These are phyloP conservation scores for Tetragonula clypearis DNA, from an alignment of 1,140 invertebrate species.

Conservation along the genomic window DNA sequence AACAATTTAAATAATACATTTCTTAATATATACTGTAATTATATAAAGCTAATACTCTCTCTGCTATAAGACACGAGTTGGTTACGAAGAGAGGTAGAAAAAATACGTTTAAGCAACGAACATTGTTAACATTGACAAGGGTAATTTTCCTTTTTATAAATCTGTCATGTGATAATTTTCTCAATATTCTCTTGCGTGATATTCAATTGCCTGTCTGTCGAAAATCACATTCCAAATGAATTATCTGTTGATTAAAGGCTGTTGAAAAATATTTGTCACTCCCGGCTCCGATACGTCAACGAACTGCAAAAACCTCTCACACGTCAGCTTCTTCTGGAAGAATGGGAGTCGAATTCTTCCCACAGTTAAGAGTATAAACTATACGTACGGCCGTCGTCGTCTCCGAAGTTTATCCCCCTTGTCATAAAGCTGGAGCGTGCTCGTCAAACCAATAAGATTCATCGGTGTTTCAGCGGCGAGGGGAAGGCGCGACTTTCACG, in stretches of 20 bases:
- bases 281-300: not conserved
- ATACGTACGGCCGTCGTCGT: not conserved
- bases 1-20: no score
- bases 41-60: no score
- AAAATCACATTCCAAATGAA: not conserved
- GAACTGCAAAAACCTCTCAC: not conserved
- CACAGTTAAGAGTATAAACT: conserved; percentile 11
- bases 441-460: conserved; percentile 45
- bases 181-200: no score
- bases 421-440: conserved; percentile 1
- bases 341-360: conserved; percentile 10
- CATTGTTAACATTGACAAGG: not conserved
- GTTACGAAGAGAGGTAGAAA: not conserved
- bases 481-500: conserved; percentile 47
- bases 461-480: not conserved
- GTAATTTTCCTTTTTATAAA: not conserved
- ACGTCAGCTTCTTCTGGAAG: not conserved
- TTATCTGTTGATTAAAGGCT: not conserved
- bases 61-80: not conserved
- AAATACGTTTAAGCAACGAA: not conserved
- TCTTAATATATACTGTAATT: no score
- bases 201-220: no score
- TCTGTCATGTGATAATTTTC: not conserved
- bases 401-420: conserved; percentile 24
- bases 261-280: not conserved